Evolutionary conservation across 2,797 vertebrate species (phyloP).

Genomic region (Amniataba percoides): DNA sequence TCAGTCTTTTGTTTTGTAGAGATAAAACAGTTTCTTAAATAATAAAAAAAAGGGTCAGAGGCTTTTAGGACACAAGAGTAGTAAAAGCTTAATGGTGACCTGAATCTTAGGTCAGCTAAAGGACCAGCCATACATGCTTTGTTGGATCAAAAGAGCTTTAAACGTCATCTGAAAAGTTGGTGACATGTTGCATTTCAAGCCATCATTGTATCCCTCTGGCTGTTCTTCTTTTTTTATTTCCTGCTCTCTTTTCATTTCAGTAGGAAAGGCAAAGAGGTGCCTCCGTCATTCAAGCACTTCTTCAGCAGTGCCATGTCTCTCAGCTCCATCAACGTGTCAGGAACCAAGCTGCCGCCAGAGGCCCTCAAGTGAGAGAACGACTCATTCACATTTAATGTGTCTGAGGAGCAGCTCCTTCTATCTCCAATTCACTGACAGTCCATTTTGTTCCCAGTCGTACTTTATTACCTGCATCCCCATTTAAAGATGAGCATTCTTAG

Average conservation of each 20-base stretch:
- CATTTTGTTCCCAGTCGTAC: neutral
- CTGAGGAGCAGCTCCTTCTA: constrained; percentile 23
- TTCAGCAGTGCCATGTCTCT: constrained; percentile 94
- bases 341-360: constrained; percentile 95
- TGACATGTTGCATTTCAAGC: neutral
- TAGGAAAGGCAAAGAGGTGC: constrained; percentile 96
- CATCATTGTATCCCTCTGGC: neutral
- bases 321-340: constrained; percentile 93
- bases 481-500: constrained; percentile 5
- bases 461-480: neutral
- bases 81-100: constrained; percentile 2
- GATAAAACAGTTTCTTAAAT: neutral
- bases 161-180: neutral
- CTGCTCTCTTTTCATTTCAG: constrained; percentile 33
- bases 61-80: constrained; percentile 13
- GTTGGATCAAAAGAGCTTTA: neutral
- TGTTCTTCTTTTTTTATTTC: constrained; percentile 13
- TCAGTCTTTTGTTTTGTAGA: neutral
- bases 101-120: constrained; percentile 1
- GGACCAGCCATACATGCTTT: neutral
- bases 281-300: constrained; percentile 96
- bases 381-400: constrained; percentile 57
- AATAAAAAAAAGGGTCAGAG: neutral
- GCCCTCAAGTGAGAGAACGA: constrained; percentile 92
- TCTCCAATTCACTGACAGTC: constrained; percentile 17